Evolutionary conservation across 2,888 invertebrate species (phyloP), one percentile per base, ranked within the genome.

Genomic region (Ochlodes sylvanus): DNA sequence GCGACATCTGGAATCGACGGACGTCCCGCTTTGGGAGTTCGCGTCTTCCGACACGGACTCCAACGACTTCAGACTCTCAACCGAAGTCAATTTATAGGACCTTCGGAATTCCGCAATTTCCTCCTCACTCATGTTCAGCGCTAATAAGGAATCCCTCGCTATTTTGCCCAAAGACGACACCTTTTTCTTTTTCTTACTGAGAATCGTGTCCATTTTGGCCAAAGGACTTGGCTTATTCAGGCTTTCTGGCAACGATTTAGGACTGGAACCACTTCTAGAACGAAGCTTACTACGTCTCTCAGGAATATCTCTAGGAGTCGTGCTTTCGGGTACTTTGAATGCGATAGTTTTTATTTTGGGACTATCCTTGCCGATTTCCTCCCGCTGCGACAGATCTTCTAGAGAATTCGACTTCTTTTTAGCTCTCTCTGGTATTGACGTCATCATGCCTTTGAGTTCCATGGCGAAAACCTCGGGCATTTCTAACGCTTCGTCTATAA

Each of bases 1-100:
- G 2, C 88, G 81, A 64, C 93, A 93, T 71, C 93, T 73, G 0
- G 90, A 92, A 58, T 94, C 93, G 0, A 87, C 73, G 0, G 93
- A 94, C 0, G 92, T 88, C 0, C 91, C 92, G 47, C 91, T 91
- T 50, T 91, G 91, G 0, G 91, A 91, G 44, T 87, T 87, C 0
- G 90, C 90, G 56, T 93, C 92, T 69, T 94, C 94, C 0, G 93
- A 93, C 0, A 94, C 93, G 0, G 93, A 93, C 41, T 93, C 93
- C 1, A 94, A 68, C 0, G 93, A 93, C 17, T 78, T 80, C 5
- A 93, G 70, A 74, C 93, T 93, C 62, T 94, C 94, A 0, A 92
- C 88, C 0, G 93, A 93, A 0, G 93, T 92, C 0, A 92, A 69
- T 72, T 92, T 91, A 57, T 92, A 91, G 0, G 92, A 91, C 0